phyloP scores from a whole-genome alignment of 2,797 vertebrate genomes.

The Rhyacichthys aspro region DNA sequence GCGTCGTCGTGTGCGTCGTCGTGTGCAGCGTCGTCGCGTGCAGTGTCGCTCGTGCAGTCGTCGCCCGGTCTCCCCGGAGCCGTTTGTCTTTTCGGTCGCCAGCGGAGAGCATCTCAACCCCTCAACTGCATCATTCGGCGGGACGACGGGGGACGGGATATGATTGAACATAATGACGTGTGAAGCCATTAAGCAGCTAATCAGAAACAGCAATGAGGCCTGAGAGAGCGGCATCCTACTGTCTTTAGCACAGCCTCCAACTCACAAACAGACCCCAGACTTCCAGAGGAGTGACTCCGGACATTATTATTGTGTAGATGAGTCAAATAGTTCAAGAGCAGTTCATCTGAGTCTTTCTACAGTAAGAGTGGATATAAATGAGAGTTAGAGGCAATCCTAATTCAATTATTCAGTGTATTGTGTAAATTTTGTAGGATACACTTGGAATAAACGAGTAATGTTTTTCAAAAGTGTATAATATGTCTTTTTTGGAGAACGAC shows the following conservation, averaged over 20 bases:
- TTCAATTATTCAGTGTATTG: too few species aligned
- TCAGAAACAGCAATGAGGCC: conserved; percentile 59
- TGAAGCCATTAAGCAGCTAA: conserved; percentile 69
- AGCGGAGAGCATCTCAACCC: not conserved
- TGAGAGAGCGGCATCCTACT: conserved; percentile 33
- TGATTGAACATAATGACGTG: conserved; percentile 74
- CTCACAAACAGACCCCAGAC: not conserved
- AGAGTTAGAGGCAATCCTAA: too few species aligned
- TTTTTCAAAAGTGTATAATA: too few species aligned
- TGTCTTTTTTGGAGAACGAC: too few species aligned
- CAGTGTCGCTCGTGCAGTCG: not conserved
- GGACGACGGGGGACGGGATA: conserved; percentile 33
- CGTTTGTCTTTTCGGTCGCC: conserved; percentile 17
- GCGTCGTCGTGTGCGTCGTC: too few species aligned
- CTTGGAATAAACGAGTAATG: too few species aligned
- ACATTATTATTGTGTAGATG: too few species aligned
- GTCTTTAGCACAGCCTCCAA: conserved; percentile 13
- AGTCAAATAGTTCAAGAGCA: too few species aligned
- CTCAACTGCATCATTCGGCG: conserved; percentile 40
- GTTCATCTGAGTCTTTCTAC: too few species aligned
- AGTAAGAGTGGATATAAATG: too few species aligned
- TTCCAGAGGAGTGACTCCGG: not conserved
- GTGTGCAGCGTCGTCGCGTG: too few species aligned
- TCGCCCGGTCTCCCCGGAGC: not conserved
- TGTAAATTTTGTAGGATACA: too few species aligned